phyloP scores from a whole-genome alignment of 2,797 vertebrate genomes.

The Coranthus polyacanthus region DNA sequence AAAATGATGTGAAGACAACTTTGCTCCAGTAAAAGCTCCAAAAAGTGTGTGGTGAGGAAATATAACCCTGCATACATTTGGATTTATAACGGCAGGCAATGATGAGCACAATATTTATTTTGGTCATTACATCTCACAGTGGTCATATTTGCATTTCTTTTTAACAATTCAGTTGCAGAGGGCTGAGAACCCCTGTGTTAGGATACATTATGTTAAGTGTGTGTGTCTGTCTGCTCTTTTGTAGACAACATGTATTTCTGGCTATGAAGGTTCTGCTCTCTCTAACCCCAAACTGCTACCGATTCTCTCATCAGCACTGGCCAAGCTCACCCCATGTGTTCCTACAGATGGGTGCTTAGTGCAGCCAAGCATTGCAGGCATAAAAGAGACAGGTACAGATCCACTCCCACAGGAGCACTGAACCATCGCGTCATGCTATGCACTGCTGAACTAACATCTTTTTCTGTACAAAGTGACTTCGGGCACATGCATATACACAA shows the following conservation, averaged over 20 bases:
- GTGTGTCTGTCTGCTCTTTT: not conserved
- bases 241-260: not conserved
- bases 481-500: conserved; percentile 13
- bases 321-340: conserved; percentile 24
- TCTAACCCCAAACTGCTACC: conserved; percentile 18
- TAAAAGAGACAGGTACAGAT: conserved; percentile 61
- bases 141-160: too few relatives aligned
- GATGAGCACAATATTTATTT: too few relatives aligned
- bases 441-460: conserved; percentile 43
- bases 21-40: too few relatives aligned
- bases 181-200: too few relatives aligned
- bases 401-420: conserved; percentile 34
- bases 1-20: too few relatives aligned
- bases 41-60: too few relatives aligned
- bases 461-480: conserved; percentile 29
- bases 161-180: too few relatives aligned
- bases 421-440: conserved; percentile 26
- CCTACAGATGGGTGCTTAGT: conserved; percentile 63
- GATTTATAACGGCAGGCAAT: too few relatives aligned
- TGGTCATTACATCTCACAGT: too few relatives aligned
- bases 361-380: conserved; percentile 50
- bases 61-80: too few relatives aligned
- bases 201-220: not conserved
- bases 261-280: conserved; percentile 1
- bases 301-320: conserved; percentile 26